Evolutionary conservation across 2,888 invertebrate genomes (phyloP).

Genomic region (Atethmia centrago): DNA sequence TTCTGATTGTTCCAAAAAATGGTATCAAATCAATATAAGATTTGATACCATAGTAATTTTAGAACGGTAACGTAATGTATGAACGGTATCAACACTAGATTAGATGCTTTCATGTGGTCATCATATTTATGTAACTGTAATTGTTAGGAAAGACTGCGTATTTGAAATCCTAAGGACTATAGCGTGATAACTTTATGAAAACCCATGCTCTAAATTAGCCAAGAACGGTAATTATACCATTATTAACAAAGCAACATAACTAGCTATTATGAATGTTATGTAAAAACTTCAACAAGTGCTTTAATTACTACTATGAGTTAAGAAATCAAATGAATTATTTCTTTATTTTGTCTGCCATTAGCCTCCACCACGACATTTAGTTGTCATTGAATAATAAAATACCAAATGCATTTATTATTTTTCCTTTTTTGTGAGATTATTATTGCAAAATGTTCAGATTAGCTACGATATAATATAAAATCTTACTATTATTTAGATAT

Average conservation of each 20-base stretch:
- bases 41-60: background rate
- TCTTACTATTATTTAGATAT: background rate
- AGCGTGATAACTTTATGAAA: conserved; percentile 13
- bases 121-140: background rate
- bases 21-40: background rate
- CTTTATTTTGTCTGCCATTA: conserved; percentile 67
- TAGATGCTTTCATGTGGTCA: background rate
- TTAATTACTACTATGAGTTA: conserved; percentile 56
- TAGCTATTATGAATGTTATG: conserved; percentile 50
- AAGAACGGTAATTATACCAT: conserved; percentile 47
- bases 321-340: conserved; percentile 69
- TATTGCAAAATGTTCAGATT: conserved; percentile 4
- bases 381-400: conserved; percentile 11
- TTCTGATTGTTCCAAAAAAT: background rate
- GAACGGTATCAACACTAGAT: background rate
- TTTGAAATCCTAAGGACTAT: background rate
- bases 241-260: conserved; percentile 53
- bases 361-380: conserved; percentile 67
- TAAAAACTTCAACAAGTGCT: conserved; percentile 58
- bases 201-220: conserved; percentile 39
- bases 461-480: background rate
- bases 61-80: background rate
- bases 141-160: background rate
- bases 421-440: background rate
- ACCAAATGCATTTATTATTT: background rate